Evolutionary conservation across 2,888 invertebrate genomes (phyloP).

Genomic region (Rhagium mordax): DNA sequence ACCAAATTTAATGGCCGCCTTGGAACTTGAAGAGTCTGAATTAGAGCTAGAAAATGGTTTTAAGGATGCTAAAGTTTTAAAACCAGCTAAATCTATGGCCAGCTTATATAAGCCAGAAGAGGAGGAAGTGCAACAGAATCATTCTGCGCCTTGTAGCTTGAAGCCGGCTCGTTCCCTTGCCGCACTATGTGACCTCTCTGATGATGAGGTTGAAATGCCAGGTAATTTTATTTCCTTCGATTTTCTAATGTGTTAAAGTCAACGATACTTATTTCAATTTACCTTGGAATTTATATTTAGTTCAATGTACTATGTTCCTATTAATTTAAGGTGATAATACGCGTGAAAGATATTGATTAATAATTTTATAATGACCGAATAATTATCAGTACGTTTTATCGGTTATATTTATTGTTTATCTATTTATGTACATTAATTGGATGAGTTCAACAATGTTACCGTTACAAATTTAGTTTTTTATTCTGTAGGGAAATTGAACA

Average conservation of each 20-base stretch:
- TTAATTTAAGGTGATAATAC: background rate
- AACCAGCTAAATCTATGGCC: slow-evolving; percentile 56
- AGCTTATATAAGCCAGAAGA: slow-evolving; percentile 49
- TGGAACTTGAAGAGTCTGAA: slow-evolving; percentile 73
- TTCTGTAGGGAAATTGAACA: no score
- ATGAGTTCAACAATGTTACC: background rate
- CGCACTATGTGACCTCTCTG: slow-evolving; percentile 77
- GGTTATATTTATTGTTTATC: background rate
- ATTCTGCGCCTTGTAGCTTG: slow-evolving; percentile 64
- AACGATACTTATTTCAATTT: background rate
- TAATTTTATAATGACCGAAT: background rate
- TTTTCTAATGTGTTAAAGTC: background rate
- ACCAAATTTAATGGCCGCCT: slow-evolving; percentile 75
- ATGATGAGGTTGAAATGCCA: slow-evolving; percentile 73
- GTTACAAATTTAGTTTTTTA: no score
- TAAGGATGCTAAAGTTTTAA: slow-evolving; percentile 37
- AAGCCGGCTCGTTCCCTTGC: slow-evolving; percentile 81
- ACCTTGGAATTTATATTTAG: background rate
- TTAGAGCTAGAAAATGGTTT: slow-evolving; percentile 37
- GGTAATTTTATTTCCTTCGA: slow-evolving; percentile 65
- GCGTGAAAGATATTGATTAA: background rate
- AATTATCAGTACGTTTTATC: background rate
- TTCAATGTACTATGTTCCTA: no score
- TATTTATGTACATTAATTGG: background rate
- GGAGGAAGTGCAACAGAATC: slow-evolving; percentile 39